Conservation (phyloP, 2,888 invertebrate genomes). For the Leptopilina myrica region DNA sequence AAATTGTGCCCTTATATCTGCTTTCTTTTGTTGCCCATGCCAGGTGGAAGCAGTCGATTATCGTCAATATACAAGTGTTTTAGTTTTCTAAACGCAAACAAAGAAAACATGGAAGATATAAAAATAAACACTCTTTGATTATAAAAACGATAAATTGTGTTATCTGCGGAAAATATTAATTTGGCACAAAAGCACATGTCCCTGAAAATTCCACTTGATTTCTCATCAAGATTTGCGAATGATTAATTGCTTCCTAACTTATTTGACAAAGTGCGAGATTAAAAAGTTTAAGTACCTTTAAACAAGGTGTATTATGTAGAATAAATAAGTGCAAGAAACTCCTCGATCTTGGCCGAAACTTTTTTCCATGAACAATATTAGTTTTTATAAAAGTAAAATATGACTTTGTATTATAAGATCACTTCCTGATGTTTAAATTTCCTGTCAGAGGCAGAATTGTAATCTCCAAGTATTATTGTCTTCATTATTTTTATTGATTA, state of each 20-base stretch:
- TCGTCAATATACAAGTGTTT: slow-evolving; percentile 1
- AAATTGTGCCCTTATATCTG: slow-evolving; percentile 6
- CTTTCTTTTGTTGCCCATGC: slow-evolving; percentile 22
- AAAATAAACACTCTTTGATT: not conserved
- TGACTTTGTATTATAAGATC: too few species aligned
- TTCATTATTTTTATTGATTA: not conserved
- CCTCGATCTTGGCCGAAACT: not conserved
- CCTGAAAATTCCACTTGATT: not conserved
- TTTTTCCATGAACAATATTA: not conserved
- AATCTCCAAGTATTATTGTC: not conserved
- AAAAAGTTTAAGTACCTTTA: not conserved
- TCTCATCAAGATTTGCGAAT: slow-evolving; percentile 13
- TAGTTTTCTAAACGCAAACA: slow-evolving; percentile 9
- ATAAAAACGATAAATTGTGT: not conserved
- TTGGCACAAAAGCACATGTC: not conserved
- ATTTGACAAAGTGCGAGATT: not conserved
- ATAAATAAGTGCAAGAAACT: not conserved
- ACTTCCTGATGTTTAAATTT: not conserved
- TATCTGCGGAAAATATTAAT: slow-evolving; percentile 29
- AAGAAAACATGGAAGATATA: not conserved
- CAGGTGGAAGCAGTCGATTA: slow-evolving; percentile 9
- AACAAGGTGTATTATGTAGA: not conserved
- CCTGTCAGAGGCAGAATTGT: not conserved
- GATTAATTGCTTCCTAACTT: slow-evolving; percentile 12
- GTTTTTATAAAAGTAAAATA: not conserved